phyloP scores from a whole-genome alignment of 2,797 vertebrate genomes.

The Poeciliopsis turneri region DNA sequence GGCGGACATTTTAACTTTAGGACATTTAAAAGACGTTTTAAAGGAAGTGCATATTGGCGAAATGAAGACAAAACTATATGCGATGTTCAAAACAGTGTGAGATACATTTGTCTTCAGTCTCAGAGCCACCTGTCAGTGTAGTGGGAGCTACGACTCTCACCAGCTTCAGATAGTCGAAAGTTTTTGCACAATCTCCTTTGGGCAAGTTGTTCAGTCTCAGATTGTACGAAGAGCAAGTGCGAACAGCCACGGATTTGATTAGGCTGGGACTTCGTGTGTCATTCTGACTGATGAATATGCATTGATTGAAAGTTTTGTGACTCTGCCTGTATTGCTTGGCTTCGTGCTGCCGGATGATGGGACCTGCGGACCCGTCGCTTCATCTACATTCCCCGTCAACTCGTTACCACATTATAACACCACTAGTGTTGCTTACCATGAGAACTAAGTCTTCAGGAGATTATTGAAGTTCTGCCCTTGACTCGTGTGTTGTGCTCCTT shows the following conservation, averaged over 20 bases:
- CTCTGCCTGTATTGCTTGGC: neutral
- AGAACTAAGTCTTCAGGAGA: neutral
- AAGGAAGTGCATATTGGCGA: neutral
- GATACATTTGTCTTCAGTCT: neutral
- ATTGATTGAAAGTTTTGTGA: neutral
- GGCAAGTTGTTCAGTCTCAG: neutral
- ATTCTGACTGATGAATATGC: neutral
- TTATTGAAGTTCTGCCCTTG: neutral
- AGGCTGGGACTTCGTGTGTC: neutral
- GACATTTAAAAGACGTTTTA: too few relatives aligned
- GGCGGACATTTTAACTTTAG: too few relatives aligned
- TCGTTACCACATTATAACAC: neutral
- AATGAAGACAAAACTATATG: neutral
- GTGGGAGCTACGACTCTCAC: neutral
- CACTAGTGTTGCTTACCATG: neutral
- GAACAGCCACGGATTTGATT: neutral
- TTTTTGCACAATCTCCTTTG: neutral
- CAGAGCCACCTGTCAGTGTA: neutral
- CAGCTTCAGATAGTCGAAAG: neutral
- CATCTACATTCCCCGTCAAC: neutral
- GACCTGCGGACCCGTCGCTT: neutral
- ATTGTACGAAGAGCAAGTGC: neutral
- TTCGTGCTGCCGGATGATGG: neutral
- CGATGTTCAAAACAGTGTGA: neutral
- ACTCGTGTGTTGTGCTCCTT: neutral